These are phyloP conservation scores for Polymixis flavicincta DNA, from an alignment of 2,888 invertebrate genomes.

Conservation along the genomic window DNA sequence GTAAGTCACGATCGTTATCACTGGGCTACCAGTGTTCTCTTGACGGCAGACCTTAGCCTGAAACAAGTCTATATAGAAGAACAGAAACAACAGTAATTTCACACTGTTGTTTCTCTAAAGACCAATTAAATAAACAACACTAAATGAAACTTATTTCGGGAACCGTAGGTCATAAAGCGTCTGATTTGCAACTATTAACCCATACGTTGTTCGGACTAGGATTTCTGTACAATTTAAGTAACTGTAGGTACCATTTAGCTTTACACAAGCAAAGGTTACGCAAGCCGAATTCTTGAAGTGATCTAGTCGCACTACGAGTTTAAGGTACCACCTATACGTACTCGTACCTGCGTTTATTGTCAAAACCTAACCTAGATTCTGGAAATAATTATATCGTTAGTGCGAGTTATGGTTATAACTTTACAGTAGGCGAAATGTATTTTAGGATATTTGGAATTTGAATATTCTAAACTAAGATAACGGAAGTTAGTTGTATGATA, in stretches of 20 bases:
- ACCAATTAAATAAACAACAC: neutral
- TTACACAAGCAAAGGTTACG: constrained; percentile 52
- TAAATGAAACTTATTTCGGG: neutral
- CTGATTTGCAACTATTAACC: neutral
- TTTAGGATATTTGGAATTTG: constrained; percentile 17
- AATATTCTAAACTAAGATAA: constrained; percentile 5
- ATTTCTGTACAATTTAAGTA: constrained; percentile 22
- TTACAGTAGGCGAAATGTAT: neutral
- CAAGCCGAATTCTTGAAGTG: constrained; percentile 62
- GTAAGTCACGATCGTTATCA: too few relatives aligned
- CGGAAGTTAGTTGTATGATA: neutral
- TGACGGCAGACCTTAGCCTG: neutral
- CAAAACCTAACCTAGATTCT: constrained; percentile 56
- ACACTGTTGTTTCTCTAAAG: neutral
- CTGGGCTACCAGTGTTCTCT: too few relatives aligned
- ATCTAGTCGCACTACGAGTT: constrained; percentile 43
- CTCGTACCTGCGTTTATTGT: constrained; percentile 56
- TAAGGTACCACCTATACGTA: constrained; percentile 1
- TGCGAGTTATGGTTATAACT: constrained; percentile 27
- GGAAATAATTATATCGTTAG: constrained; percentile 50
- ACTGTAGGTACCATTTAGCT: constrained; percentile 14
- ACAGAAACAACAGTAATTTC: too few relatives aligned
- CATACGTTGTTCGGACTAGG: neutral
- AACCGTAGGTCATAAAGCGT: neutral
- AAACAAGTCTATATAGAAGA: too few relatives aligned